A percentile compares a stretch with the other conserved stretches of the same genome.
These are phyloP conservation scores for Antechinus stuartii DNA, from an alignment of 2,113 vertebrate species.

Conservation along the genomic window DNA sequence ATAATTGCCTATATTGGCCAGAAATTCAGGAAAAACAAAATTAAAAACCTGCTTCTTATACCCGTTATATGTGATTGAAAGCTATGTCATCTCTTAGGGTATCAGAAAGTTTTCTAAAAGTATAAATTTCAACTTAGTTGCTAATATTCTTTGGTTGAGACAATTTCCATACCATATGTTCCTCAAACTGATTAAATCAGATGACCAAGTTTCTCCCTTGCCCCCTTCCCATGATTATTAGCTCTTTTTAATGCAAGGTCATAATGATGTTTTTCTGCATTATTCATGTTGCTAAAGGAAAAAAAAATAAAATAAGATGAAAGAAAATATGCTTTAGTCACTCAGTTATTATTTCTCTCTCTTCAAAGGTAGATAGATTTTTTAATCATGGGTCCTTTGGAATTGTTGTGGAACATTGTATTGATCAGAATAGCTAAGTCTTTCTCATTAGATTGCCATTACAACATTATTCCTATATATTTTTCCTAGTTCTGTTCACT, in stretches of 20 bases:
- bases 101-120: not conserved
- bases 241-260: not conserved
- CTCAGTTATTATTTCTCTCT: not conserved
- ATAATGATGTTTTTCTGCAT: no score
- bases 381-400: not conserved
- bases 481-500: not conserved
- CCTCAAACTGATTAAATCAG: not conserved
- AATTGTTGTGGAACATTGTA: not conserved
- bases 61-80: not conserved
- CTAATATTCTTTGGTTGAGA: not conserved
- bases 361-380: not conserved
- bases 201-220: not conserved
- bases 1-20: no score
- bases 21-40: not conserved
- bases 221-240: not conserved
- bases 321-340: no score
- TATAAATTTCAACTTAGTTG: not conserved
- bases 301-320: no score
- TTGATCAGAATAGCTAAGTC: no score
- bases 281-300: no score
- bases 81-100: not conserved
- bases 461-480: not conserved
- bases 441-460: not conserved
- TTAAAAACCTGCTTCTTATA: not conserved
- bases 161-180: not conserved